phyloP scores from a whole-genome alignment of 2,888 invertebrate species.

The Catocala sponsa region DNA sequence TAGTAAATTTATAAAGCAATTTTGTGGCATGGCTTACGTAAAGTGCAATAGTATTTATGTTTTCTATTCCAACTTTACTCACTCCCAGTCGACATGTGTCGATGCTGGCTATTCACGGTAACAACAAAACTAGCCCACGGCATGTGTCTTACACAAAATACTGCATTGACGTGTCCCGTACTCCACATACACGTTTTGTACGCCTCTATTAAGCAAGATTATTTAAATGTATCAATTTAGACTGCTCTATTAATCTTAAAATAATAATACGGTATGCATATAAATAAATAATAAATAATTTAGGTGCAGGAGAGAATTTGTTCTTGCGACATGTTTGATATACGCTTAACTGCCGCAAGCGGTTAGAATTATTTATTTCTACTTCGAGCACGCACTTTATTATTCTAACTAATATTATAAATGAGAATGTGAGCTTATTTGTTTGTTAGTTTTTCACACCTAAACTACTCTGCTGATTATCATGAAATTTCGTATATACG shows the following conservation, averaged over 20 bases:
- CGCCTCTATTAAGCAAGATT: not conserved
- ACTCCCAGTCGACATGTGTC: conserved; percentile 26
- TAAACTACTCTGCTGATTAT: too few species aligned
- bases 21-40: too few species aligned
- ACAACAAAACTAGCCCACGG: conserved; percentile 29
- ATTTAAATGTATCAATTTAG: conserved; percentile 2
- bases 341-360: too few species aligned
- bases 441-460: too few species aligned
- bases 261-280: not conserved
- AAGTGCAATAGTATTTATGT: too few species aligned
- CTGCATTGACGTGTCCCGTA: not conserved
- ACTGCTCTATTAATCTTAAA: conserved; percentile 8
- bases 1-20: too few species aligned
- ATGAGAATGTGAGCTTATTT: too few species aligned
- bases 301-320: not conserved
- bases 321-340: too few species aligned
- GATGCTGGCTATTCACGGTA: conserved; percentile 37
- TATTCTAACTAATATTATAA: too few species aligned
- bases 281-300: not conserved
- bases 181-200: not conserved
- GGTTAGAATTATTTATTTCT: too few species aligned
- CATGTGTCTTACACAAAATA: conserved; percentile 22
- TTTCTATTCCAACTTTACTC: conserved; percentile 7
- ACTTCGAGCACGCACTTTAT: too few species aligned
- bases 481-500: too few species aligned